Evolutionary conservation across 2,797 vertebrate genomes (phyloP).

Genomic region (Simalia tracyae): DNA sequence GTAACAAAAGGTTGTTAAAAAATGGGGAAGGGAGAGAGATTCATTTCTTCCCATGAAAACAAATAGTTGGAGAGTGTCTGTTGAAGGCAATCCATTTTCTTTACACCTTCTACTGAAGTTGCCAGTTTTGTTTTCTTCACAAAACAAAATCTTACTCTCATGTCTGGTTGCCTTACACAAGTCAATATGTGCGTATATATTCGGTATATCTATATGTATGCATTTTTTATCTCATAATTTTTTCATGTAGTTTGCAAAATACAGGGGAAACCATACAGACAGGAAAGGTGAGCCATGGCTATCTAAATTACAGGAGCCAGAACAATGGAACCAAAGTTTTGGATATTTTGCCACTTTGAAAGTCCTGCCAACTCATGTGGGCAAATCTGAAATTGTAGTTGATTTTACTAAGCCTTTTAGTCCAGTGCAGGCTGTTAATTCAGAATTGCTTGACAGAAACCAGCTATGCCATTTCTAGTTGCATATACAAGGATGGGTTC

Average conservation of each 20-base stretch:
- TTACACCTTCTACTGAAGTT: not conserved
- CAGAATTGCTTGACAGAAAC: not conserved
- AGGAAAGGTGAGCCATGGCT: not conserved
- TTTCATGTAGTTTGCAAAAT: not conserved
- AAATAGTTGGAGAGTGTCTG: constrained; percentile 32
- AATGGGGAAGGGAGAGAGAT: not conserved
- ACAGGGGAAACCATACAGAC: not conserved
- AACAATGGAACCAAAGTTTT: not conserved
- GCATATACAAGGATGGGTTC: not conserved
- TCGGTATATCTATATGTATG: not conserved
- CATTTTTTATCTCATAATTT: not conserved
- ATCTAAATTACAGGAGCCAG: not conserved
- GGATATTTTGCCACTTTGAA: not conserved
- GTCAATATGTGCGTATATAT: not conserved
- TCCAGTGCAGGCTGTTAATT: not conserved
- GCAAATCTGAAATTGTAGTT: not conserved
- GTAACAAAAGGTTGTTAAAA: constrained; percentile 25
- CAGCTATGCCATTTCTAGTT: not conserved
- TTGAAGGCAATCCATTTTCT: constrained; percentile 22
- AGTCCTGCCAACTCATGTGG: not conserved
- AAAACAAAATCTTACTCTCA: not conserved
- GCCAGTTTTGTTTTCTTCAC: constrained; percentile 33
- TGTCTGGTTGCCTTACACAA: constrained; percentile 27
- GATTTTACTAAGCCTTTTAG: not conserved
- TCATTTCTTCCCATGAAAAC: constrained; percentile 29